Evolutionary conservation across 2,797 vertebrate species (phyloP).

Genomic region (Nannoperca obscura): DNA sequence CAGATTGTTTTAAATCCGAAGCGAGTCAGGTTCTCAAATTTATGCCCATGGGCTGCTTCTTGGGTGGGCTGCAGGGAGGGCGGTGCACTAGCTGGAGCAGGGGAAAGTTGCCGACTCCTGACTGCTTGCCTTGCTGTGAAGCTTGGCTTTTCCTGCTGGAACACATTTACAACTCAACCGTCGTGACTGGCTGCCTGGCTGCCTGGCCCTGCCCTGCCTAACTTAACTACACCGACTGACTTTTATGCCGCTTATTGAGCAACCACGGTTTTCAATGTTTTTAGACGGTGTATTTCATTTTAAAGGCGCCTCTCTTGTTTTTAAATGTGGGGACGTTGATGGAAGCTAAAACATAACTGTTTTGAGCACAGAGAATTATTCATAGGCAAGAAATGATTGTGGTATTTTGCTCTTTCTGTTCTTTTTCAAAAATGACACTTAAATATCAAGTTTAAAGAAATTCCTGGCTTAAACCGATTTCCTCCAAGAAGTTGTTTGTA

Average conservation of each 20-base stretch:
- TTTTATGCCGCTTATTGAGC: conserved; percentile 52
- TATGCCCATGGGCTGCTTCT: conserved; percentile 95
- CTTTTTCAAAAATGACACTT: conserved; percentile 3
- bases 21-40: conserved; percentile 91
- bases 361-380: background rate
- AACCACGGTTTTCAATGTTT: conserved; percentile 30
- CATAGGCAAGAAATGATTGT: background rate
- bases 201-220: conserved; percentile 66
- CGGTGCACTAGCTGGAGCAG: conserved; percentile 78
- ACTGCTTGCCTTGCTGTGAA: conserved; percentile 82
- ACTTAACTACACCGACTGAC: conserved; percentile 52
- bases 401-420: background rate
- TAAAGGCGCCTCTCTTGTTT: conserved; percentile 13
- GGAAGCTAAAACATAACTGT: conserved; percentile 1
- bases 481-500: background rate
- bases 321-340: background rate
- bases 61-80: conserved; percentile 93
- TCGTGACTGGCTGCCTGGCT: conserved; percentile 73
- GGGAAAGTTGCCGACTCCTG: conserved; percentile 85
- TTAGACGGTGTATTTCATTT: conserved; percentile 21
- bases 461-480: conserved; percentile 28
- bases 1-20: conserved; percentile 89
- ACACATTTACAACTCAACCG: conserved; percentile 83
- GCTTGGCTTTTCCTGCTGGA: conserved; percentile 84
- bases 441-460: conserved; percentile 10